Percentiles rank a stretch among this genome's conserved stretches.
Evolutionary conservation across 1,140 invertebrate genomes (phyloP).

Genomic region (Eupeodes corollae): DNA sequence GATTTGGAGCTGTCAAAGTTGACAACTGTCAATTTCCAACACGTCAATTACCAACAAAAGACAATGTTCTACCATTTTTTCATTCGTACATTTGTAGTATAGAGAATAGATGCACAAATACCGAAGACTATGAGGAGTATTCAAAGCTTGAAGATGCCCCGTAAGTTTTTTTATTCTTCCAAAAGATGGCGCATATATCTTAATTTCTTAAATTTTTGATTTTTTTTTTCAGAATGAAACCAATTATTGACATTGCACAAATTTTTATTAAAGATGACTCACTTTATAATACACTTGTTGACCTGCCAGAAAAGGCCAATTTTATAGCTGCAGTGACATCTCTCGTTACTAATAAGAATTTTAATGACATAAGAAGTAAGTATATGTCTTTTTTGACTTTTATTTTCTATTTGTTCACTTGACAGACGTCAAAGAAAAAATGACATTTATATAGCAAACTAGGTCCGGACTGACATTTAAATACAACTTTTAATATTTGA

Average conservation of each 20-base stretch:
- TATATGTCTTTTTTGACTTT: conserved; percentile 5
- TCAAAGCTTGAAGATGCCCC: conserved; percentile 48
- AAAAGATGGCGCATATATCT: background rate
- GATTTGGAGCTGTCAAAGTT: conserved; percentile 23
- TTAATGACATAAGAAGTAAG: conserved; percentile 45
- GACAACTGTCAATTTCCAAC: conserved; percentile 45
- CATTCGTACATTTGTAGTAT: conserved; percentile 55
- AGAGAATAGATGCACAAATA: conserved; percentile 47
- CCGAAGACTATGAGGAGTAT: conserved; percentile 47
- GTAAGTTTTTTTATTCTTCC: conserved; percentile 36
- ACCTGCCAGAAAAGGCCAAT: conserved; percentile 46
- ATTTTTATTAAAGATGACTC: conserved; percentile 39
- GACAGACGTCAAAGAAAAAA: too few species aligned
- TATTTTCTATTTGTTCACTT: too few species aligned
- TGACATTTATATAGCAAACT: too few species aligned
- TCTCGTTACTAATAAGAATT: conserved; percentile 45
- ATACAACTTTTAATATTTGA: too few species aligned
- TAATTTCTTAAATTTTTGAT: background rate
- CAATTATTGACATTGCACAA: conserved; percentile 38
- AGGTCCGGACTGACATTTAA: too few species aligned
- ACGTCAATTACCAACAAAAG: conserved; percentile 45
- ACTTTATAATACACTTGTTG: conserved; percentile 39
- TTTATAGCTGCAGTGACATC: conserved; percentile 47
- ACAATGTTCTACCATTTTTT: conserved; percentile 48
- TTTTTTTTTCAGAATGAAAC: conserved; percentile 30